Evolutionary conservation across 1,140 invertebrate genomes (phyloP).

Genomic region (Acromyrmex heyeri): DNA sequence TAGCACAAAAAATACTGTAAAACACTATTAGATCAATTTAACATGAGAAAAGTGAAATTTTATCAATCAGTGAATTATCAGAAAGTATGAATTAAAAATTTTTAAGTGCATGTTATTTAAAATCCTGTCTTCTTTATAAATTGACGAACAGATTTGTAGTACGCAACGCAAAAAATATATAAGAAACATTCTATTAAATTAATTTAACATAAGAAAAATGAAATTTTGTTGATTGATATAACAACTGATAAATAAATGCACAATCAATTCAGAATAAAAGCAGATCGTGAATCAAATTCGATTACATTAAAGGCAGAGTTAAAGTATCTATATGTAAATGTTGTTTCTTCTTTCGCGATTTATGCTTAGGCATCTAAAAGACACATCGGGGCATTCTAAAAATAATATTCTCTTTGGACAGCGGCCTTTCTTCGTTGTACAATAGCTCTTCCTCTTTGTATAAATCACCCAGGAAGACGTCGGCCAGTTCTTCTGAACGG

Average conservation of each 20-base stretch:
- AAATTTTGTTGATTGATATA: not conserved
- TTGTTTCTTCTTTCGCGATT: not conserved
- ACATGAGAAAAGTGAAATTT: too few relatives aligned
- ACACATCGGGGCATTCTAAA: slow-evolving; percentile 16
- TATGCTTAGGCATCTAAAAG: not conserved
- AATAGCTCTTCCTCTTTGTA: slow-evolving; percentile 42
- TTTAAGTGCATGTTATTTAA: too few relatives aligned
- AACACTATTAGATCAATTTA: too few relatives aligned
- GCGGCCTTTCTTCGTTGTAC: slow-evolving; percentile 23
- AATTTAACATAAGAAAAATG: too few relatives aligned
- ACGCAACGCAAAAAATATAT: too few relatives aligned
- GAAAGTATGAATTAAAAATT: too few relatives aligned
- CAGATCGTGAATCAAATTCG: not conserved
- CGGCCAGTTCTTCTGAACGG: slow-evolving; percentile 21
- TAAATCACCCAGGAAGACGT: slow-evolving; percentile 40
- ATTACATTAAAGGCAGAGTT: slow-evolving; percentile 6
- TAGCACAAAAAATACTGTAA: too few relatives aligned
- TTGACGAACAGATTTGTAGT: too few relatives aligned
- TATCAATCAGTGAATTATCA: too few relatives aligned
- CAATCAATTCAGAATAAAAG: not conserved
- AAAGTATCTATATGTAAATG: not conserved
- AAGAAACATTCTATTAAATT: too few relatives aligned
- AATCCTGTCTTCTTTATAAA: too few relatives aligned
- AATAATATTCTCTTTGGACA: slow-evolving; percentile 52
- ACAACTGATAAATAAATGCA: not conserved